phyloP scores from a whole-genome alignment of 2,113 vertebrate genomes.

The Bufo gargarizans region DNA sequence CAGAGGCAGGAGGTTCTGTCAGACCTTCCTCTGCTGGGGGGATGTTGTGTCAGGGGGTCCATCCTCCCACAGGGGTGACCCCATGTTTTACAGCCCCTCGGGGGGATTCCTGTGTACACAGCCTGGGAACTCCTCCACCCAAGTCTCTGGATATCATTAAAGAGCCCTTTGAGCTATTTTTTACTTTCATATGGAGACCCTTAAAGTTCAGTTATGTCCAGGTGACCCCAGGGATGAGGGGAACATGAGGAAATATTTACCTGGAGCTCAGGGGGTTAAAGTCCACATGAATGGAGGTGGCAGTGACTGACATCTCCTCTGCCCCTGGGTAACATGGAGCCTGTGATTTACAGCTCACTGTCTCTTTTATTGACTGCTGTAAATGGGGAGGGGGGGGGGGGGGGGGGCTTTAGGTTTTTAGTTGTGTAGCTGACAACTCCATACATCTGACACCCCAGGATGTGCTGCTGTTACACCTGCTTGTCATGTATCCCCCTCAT shows the following conservation, averaged over 20 bases:
- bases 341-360: not conserved
- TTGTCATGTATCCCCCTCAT: not conserved
- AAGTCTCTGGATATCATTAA: constrained; percentile 8
- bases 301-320: not conserved
- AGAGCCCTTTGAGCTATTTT: not conserved
- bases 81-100: not conserved
- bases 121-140: not conserved
- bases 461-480: not conserved
- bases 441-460: not conserved
- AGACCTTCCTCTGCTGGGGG: too few species aligned
- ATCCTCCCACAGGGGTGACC: not conserved
- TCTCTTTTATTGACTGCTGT: constrained; percentile 1
- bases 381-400: not conserved
- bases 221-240: not conserved
- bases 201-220: not conserved
- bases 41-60: too few species aligned
- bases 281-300: not conserved
- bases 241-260: not conserved
- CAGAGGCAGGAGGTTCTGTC: too few species aligned
- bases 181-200: not conserved
- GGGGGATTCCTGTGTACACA: not conserved
- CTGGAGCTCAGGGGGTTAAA: not conserved
- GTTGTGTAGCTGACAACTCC: not conserved
- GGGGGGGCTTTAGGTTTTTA: not conserved
- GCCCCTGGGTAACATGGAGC: not conserved